Evolutionary conservation across 1,140 invertebrate genomes (phyloP).

Genomic region (Proales similis): DNA sequence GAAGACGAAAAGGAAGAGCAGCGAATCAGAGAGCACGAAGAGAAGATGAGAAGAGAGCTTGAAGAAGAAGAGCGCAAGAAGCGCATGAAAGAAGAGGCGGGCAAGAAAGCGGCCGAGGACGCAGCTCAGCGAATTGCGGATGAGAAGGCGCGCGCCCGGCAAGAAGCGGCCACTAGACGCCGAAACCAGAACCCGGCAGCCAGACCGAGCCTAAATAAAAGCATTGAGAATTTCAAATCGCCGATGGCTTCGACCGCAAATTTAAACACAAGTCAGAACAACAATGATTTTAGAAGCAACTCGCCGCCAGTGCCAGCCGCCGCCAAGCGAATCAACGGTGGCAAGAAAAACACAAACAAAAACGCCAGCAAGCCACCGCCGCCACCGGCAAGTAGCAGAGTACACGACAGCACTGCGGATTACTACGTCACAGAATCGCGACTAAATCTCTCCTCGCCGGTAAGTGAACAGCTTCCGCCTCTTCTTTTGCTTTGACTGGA

Average conservation of each 20-base stretch:
- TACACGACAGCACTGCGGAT: conserved; percentile 17
- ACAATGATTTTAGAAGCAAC: conserved; percentile 15
- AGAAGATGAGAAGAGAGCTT: conserved; percentile 34
- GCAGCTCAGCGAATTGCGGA: conserved; percentile 18
- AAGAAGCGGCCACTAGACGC: no score
- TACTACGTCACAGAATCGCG: conserved; percentile 32
- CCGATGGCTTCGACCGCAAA: no score
- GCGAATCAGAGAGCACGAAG: conserved; percentile 35
- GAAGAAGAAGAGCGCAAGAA: conserved; percentile 36
- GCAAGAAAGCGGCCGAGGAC: conserved; percentile 29
- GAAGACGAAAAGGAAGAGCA: conserved; percentile 39
- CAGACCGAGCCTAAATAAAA: conserved; percentile 22
- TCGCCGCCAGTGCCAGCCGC: conserved; percentile 30
- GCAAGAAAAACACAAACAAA: conserved; percentile 4
- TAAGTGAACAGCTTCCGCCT: neutral
- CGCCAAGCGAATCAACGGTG: conserved; percentile 26
- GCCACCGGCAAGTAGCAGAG: conserved; percentile 5
- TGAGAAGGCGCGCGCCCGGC: no score
- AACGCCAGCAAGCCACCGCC: conserved; percentile 11
- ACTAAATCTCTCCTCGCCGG: conserved; percentile 21
- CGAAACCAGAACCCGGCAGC: conserved; percentile 12
- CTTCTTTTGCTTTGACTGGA: no score
- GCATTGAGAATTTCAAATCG: no score
- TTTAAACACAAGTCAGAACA: neutral
- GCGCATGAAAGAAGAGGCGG: conserved; percentile 27